Base-by-base conservation (phyloP, 2,888 invertebrate species). In the Balanococcus diminutus region DNA sequence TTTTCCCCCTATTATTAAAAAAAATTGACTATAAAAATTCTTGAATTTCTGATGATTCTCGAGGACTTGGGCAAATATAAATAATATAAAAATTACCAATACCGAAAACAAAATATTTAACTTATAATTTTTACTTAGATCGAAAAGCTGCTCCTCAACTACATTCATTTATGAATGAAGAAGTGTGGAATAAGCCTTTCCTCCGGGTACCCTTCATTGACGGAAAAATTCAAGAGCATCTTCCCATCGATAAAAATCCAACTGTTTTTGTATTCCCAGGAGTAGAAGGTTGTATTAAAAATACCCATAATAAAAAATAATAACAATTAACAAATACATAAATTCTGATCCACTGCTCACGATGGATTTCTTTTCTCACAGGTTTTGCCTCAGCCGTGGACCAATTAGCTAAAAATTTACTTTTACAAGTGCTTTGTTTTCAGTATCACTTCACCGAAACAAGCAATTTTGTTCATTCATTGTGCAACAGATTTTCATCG, bases 221-320 rank as follows among this genome's bases (percentile, higher is more conserved):
- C 11, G 61, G 25, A 19, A 61, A 61, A 61, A 61, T 61, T 6
- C 22, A 61, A 8, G 11, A 61, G 14, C 61, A 8, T 6, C 22
- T 61, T 46, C n/a, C 46, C 11, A 61, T 61, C 9, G 9, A 22
- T 61, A 25, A 61, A 61, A 25, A 61, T 61, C 61, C 19, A 61
- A 61, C 61, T 19, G 32, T 72, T 25, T 72, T 72, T n/a, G 28
- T 72, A 25, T 72, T 72, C 31, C 72, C 72, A 31, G 72, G 72
- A 32, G 14, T 72, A 0, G 72, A 72, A 32, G 72, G 72, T 72
- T 31, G 5, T n/a, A n/a, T 28, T 16, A 31, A 28, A 14, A 2
- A 72, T n/a, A 16, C 16, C 16, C 22, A 28, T 31, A n/a, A n/a
- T n/a, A 19, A 56, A 56, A 19, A 19, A 56, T 19, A 3, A 56